Conservation (phyloP, 2,113 vertebrate species). For the Carlito syrichta region DNA sequence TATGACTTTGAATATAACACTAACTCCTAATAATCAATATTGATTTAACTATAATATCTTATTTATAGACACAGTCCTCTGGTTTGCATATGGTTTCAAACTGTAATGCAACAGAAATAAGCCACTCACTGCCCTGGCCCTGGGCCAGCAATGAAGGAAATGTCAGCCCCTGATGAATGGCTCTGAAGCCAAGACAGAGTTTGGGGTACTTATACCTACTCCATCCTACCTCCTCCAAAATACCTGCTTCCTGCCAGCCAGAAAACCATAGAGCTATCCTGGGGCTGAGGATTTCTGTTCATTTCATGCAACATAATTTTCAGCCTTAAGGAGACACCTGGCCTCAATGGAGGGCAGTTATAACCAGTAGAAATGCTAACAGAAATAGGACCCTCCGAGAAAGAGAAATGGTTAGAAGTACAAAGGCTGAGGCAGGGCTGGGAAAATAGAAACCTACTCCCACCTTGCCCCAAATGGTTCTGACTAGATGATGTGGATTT, state of each 20-base stretch:
- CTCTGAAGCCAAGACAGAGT: not conserved
- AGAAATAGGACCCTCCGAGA: not conserved
- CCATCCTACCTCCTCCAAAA: not conserved
- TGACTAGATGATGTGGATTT: not conserved
- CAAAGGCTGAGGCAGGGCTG: not conserved
- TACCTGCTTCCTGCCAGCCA: not conserved
- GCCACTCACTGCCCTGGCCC: constrained; percentile 43
- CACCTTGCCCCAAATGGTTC: not conserved
- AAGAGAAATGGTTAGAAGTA: not conserved
- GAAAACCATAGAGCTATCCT: not conserved
- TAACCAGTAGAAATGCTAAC: not conserved
- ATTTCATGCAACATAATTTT: not conserved
- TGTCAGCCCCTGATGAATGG: constrained; percentile 28
- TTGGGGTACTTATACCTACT: not conserved
- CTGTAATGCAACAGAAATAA: constrained; percentile 58
- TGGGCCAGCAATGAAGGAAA: constrained; percentile 7
- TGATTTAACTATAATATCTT: constrained; percentile 78
- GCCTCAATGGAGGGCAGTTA: not conserved
- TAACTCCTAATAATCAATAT: constrained; percentile 79
- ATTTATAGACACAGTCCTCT: constrained; percentile 73
- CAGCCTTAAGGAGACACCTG: not conserved
- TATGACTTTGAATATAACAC: constrained; percentile 75
- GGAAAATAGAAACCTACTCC: not conserved
- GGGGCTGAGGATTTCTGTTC: not conserved
- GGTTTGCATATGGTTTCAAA: constrained; percentile 71